Percentiles rank a stretch among this genome's conserved stretches.
phyloP scores from a whole-genome alignment of 2,113 vertebrate species.

The Sceloporus tristichus region DNA sequence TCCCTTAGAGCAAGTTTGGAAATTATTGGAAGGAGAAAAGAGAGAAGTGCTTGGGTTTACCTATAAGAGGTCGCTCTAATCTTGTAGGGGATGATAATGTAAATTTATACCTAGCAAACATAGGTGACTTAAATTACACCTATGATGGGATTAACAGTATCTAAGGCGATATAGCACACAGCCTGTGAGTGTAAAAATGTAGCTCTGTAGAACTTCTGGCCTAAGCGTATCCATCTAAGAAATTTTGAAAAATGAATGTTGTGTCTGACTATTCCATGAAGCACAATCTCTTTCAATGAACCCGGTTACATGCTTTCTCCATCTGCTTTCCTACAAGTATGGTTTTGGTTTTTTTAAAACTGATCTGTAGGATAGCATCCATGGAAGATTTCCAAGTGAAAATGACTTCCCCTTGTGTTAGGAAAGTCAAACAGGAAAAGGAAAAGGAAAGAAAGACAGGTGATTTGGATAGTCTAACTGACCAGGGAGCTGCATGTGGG shows the following conservation, averaged over 20 bases:
- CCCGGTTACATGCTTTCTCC: background rate
- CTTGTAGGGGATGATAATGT: background rate
- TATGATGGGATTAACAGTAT: background rate
- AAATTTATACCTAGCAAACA: no score
- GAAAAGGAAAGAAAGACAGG: background rate
- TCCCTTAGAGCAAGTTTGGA: background rate
- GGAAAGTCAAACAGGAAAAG: background rate
- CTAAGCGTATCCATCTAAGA: background rate
- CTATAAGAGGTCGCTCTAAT: background rate
- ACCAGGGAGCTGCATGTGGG: background rate
- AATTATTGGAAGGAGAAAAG: background rate
- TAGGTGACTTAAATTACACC: background rate
- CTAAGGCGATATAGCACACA: background rate
- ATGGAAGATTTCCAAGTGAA: no score
- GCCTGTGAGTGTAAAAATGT: background rate
- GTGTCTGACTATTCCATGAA: background rate
- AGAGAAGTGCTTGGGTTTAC: background rate
- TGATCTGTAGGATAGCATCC: background rate
- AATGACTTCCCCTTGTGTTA: conserved; percentile 9
- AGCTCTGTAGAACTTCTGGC: no score
- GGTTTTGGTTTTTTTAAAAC: background rate
- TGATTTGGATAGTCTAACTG: background rate
- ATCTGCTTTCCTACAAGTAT: background rate
- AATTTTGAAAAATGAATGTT: background rate
- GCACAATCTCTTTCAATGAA: background rate